phyloP scores from a whole-genome alignment of 64 coral and sea anemone species.

The Exaiptasia diaphana region DNA sequence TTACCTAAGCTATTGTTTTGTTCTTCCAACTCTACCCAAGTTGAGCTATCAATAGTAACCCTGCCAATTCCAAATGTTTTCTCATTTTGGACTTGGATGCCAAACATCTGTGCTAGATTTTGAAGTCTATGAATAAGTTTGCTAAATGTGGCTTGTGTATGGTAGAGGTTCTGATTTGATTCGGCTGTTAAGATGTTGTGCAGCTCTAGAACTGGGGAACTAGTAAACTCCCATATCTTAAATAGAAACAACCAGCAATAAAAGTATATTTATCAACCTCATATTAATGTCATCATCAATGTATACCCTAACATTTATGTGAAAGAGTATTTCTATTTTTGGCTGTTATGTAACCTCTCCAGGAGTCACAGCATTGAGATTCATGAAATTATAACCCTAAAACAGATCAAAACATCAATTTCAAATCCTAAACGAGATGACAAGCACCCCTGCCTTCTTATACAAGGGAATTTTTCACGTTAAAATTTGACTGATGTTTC shows the following conservation, averaged over 20 bases:
- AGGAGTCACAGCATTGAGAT: not conserved
- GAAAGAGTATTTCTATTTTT: not conserved
- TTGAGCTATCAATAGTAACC: not conserved
- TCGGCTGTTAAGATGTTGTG: not conserved
- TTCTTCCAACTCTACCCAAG: not conserved
- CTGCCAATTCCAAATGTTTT: not conserved
- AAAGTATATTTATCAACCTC: not conserved
- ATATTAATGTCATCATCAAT: not conserved
- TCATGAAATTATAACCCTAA: not conserved
- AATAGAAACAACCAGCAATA: not conserved
- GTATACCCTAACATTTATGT: not conserved
- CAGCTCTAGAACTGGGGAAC: not conserved
- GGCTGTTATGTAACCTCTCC: not conserved
- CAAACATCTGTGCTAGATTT: not conserved
- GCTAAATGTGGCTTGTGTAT: not conserved
- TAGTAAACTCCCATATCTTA: conserved; percentile 1
- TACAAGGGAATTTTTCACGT: no score
- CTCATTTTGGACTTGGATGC: not conserved
- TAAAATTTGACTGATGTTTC: no score
- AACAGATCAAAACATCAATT: no score
- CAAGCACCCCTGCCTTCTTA: no score
- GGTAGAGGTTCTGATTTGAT: not conserved
- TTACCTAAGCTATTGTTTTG: not conserved
- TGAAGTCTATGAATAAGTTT: not conserved
- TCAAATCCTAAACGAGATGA: no score